These are phyloP conservation scores for Ciconia nigra DNA, from an alignment of 2,797 vertebrate genomes.

Conservation along the genomic window DNA sequence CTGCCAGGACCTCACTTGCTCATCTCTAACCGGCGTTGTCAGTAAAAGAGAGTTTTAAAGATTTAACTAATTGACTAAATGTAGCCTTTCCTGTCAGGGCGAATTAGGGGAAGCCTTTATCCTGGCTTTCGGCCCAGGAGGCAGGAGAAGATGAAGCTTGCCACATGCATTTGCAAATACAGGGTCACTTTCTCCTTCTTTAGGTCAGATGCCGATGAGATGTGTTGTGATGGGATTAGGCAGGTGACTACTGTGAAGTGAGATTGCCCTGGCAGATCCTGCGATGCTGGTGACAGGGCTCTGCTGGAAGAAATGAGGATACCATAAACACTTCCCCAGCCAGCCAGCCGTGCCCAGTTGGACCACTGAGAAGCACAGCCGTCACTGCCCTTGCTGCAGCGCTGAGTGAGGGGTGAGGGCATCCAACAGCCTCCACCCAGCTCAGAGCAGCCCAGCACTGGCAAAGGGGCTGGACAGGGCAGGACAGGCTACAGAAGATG, in stretches of 20 bases:
- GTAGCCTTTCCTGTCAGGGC: slow-evolving; percentile 16
- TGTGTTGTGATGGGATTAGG: slow-evolving; percentile 23
- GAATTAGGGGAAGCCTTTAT: slow-evolving; percentile 8
- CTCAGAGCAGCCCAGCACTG: not conserved
- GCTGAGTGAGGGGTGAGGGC: not conserved
- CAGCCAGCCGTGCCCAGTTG: not conserved
- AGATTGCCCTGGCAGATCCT: slow-evolving; percentile 18
- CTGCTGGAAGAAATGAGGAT: not conserved
- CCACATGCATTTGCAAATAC: not conserved
- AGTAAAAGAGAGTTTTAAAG: not conserved
- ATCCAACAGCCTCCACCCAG: not conserved
- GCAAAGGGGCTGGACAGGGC: not conserved
- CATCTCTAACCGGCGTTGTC: not conserved
- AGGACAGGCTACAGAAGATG: not conserved
- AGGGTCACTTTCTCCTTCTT: not conserved
- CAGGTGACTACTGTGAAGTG: slow-evolving; percentile 1
- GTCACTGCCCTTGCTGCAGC: not conserved
- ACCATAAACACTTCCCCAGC: not conserved
- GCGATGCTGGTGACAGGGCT: not conserved
- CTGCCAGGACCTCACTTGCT: slow-evolving; percentile 8
- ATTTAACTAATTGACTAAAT: slow-evolving; percentile 30
- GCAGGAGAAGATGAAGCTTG: not conserved
- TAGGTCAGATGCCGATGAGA: not conserved
- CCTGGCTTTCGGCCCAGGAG: not conserved
- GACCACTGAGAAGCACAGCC: not conserved